Evolutionary conservation across 2,113 vertebrate species (phyloP).

Genomic region (Cebus imitator): DNA sequence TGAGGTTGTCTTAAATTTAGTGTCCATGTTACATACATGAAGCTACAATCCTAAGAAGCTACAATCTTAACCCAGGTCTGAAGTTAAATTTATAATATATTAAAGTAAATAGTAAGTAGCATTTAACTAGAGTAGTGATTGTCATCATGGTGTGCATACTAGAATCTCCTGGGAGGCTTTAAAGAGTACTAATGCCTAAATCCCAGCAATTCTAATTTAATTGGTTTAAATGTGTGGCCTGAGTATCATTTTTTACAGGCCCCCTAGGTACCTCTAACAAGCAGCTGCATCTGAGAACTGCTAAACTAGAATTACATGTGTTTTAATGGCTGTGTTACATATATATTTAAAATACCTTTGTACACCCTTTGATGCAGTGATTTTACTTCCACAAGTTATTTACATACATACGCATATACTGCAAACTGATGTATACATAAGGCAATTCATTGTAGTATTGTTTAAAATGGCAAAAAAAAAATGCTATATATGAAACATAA

Average conservation of each 20-base stretch:
- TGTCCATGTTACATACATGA: not conserved
- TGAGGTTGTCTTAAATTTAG: conserved; percentile 19
- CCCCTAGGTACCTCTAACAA: not conserved
- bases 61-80: not conserved
- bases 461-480: conserved; percentile 25
- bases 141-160: not conserved
- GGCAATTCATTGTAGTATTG: not conserved
- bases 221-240: not conserved
- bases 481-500: too few species aligned
- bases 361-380: not conserved
- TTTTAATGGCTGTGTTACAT: not conserved
- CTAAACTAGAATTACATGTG: not conserved
- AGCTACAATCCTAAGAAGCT: not conserved
- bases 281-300: not conserved
- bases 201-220: not conserved
- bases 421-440: not conserved
- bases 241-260: not conserved
- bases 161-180: not conserved
- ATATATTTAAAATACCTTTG: conserved; percentile 5
- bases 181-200: not conserved
- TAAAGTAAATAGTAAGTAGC: conserved; percentile 6
- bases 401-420: not conserved
- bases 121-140: conserved; percentile 1
- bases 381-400: conserved; percentile 45
- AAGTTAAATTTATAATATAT: not conserved